A percentile compares a stretch with the other conserved stretches of the same genome.
Evolutionary conservation across 2,888 invertebrate species (phyloP).

Genomic region (Pachliopta kotzebuea): DNA sequence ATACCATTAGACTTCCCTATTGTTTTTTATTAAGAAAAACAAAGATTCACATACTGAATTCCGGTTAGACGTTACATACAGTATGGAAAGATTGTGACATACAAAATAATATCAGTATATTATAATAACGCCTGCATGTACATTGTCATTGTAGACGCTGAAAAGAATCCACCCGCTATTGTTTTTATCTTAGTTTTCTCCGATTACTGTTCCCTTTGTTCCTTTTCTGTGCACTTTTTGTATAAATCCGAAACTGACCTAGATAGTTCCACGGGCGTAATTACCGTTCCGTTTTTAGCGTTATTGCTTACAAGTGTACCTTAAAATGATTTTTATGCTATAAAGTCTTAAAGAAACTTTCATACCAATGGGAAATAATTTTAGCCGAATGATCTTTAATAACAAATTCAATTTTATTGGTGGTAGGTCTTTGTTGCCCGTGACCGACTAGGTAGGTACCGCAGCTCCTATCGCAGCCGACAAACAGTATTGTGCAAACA

Average conservation of each 20-base stretch:
- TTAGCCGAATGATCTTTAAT: not conserved
- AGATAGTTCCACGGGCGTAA: conserved; percentile 29
- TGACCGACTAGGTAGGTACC: too few relatives aligned
- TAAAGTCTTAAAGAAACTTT: not conserved
- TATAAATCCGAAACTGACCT: conserved; percentile 30
- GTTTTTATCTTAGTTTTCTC: conserved; percentile 30
- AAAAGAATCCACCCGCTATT: conserved; percentile 28
- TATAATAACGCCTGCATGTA: conserved; percentile 19
- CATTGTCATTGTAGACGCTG: conserved; percentile 25
- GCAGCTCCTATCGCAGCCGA: too few relatives aligned
- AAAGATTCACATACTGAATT: not conserved
- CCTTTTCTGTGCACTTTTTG: conserved; percentile 28
- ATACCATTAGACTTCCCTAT: too few relatives aligned
- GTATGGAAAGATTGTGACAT: not conserved
- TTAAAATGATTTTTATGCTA: conserved; percentile 7
- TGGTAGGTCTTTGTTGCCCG: too few relatives aligned
- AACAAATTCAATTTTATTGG: too few relatives aligned
- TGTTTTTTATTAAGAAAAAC: too few relatives aligned
- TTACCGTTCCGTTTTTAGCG: conserved; percentile 28
- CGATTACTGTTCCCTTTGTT: conserved; percentile 30
- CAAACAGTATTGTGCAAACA: too few relatives aligned
- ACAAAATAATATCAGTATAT: conserved; percentile 17
- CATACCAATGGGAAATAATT: not conserved
- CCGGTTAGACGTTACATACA: not conserved
- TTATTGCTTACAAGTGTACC: conserved; percentile 26